A percentile compares a stretch with the other conserved stretches of the same genome.
phyloP scores from a whole-genome alignment of 2,113 vertebrate genomes.

The Empidonax traillii region DNA sequence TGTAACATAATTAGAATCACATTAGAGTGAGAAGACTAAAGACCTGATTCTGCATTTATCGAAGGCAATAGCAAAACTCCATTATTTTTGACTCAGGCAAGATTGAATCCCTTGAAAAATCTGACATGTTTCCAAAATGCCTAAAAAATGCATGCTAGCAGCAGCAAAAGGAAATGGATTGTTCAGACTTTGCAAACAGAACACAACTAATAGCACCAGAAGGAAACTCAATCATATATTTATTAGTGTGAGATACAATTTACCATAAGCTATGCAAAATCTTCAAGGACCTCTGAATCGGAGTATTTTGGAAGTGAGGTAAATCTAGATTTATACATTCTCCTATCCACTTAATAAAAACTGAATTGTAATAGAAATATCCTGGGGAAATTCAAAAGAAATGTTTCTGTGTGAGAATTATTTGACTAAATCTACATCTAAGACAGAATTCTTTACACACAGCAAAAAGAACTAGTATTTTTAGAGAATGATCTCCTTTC shows the following conservation, averaged over 20 bases:
- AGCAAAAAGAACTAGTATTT: background rate
- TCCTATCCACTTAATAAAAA: background rate
- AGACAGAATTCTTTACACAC: background rate
- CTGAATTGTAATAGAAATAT: background rate
- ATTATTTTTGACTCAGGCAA: conserved; percentile 14
- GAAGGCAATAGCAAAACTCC: conserved; percentile 1
- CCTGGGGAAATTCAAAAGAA: background rate
- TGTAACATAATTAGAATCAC: conserved; percentile 32
- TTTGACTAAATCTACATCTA: background rate
- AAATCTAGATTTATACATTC: background rate
- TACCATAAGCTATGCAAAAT: background rate
- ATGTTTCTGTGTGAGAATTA: background rate
- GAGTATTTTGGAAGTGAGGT: background rate
- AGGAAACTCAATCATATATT: background rate
- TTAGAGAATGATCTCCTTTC: background rate
- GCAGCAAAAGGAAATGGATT: background rate
- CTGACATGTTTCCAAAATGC: background rate
- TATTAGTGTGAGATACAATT: background rate
- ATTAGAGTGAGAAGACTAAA: conserved; percentile 33
- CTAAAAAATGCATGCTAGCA: background rate
- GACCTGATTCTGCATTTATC: conserved; percentile 2
- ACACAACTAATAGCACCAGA: background rate
- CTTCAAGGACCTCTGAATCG: background rate
- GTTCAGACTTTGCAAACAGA: background rate
- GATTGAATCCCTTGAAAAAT: background rate